phyloP scores from a whole-genome alignment of 2,113 vertebrate genomes.

The Thryonomys swinderianus region DNA sequence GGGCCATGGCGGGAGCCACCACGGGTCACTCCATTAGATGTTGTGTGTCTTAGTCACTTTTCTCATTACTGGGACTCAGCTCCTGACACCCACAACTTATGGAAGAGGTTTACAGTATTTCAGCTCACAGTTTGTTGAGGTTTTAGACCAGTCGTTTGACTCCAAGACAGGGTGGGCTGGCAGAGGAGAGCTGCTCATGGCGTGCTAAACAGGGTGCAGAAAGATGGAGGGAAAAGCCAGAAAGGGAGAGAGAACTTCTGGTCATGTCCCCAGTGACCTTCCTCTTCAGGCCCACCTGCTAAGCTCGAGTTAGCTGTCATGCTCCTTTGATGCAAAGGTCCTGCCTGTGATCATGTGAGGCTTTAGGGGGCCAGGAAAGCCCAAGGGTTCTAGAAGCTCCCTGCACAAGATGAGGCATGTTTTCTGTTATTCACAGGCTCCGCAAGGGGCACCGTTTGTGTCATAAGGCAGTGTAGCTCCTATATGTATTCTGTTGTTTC shows the following conservation, averaged over 20 bases:
- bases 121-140: not conserved
- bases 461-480: not conserved
- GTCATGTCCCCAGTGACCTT: not conserved
- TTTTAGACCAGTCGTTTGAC: not conserved
- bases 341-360: not conserved
- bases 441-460: not conserved
- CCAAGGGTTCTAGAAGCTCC: not conserved
- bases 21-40: not conserved
- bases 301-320: not conserved
- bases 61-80: too few species aligned
- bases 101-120: too few species aligned
- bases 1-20: not conserved
- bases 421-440: not conserved
- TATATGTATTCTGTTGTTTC: rapidly evolving
- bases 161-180: too few species aligned
- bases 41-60: not conserved
- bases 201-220: not conserved
- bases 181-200: too few species aligned
- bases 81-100: not conserved
- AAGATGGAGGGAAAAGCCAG: not conserved
- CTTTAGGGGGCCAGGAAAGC: not conserved
- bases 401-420: not conserved
- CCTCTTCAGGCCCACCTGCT: not conserved
- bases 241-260: not conserved
- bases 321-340: not conserved